Percentiles rank a stretch among this genome's conserved stretches.
Evolutionary conservation across 2,113 vertebrate species (phyloP).

Genomic region (Chloebia gouldiae): DNA sequence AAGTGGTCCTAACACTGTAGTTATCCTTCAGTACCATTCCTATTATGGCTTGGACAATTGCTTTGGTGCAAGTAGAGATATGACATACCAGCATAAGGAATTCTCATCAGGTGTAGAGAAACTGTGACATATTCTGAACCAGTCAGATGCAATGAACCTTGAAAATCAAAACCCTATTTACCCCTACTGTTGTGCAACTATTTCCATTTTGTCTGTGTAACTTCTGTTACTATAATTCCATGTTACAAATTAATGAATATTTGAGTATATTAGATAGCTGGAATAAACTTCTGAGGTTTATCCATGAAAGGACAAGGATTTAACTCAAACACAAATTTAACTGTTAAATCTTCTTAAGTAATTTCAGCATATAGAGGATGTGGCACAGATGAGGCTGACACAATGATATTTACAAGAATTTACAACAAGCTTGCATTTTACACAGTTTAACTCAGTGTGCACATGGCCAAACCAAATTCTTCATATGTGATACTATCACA

Average conservation of each 20-base stretch:
- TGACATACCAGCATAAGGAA: constrained; percentile 9
- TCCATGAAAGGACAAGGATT: background rate
- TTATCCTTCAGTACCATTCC: background rate
- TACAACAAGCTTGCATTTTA: background rate
- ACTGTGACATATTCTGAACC: background rate
- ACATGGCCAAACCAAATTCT: background rate
- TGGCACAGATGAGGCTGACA: background rate
- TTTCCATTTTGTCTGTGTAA: background rate
- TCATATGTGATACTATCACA: background rate
- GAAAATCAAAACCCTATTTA: background rate
- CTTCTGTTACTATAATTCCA: background rate
- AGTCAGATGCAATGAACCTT: background rate
- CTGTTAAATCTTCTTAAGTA: background rate
- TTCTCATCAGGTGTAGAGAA: background rate
- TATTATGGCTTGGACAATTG: background rate
- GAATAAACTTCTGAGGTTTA: background rate
- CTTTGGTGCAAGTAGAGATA: background rate
- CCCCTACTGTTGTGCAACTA: background rate
- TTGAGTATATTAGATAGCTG: background rate
- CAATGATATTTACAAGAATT: background rate
- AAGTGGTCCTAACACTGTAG: background rate
- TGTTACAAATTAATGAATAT: background rate
- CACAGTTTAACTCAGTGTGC: background rate
- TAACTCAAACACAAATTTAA: background rate
- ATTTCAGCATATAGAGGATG: background rate